Base-by-base conservation (phyloP, 2,113 vertebrate genomes). In the Melanerpes aurifrons region DNA sequence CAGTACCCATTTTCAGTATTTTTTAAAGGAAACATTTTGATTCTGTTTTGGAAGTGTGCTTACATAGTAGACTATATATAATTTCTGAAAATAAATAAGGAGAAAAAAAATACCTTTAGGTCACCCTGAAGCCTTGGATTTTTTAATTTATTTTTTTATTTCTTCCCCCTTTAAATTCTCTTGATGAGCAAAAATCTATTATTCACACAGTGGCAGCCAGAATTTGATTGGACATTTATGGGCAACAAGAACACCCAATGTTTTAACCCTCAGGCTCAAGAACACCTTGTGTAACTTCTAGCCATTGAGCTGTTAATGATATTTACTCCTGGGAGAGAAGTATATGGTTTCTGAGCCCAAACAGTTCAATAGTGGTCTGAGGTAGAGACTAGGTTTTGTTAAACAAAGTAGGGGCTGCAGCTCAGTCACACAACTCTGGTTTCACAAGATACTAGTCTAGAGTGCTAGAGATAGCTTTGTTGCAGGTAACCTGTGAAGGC, bases 191-290 rank as follows among this genome's bases (percentile, higher is more conserved):
- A 79, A 92, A 94, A 77, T 90, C 64, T 43, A 74, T 91, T 94
- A 90, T 95, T 96, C 90, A 90, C 82, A 87, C 3, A 63, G 57
- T 54, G 66, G 16, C 82, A 81, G 76, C 1, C 28, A 91, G 79
- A 40, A 10, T 93, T 92, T 83, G 85, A 64, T 87, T 87, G 71
- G 84, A 74, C 92, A 85, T 91, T 94, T 96, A 89, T 85, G 64
- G 71, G 28, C 43, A 92, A 82, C 67, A 89, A 87, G 94, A 92
- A 82, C 58, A 89, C 76, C 43, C 68, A 87, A 28, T 68, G 68
- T 74, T 94, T 82, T 91, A 89, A 85, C 71, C 71, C 89, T 77
- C 3, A 0, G 64, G 84, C 75, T 86, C 58, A 47, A 80, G 50
- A 63, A 48, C 28, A n/a, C 45, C 62, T 87, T 68, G 68, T 86